Conservation (phyloP, 2,113 vertebrate species). For the Lucifuga dentata region DNA sequence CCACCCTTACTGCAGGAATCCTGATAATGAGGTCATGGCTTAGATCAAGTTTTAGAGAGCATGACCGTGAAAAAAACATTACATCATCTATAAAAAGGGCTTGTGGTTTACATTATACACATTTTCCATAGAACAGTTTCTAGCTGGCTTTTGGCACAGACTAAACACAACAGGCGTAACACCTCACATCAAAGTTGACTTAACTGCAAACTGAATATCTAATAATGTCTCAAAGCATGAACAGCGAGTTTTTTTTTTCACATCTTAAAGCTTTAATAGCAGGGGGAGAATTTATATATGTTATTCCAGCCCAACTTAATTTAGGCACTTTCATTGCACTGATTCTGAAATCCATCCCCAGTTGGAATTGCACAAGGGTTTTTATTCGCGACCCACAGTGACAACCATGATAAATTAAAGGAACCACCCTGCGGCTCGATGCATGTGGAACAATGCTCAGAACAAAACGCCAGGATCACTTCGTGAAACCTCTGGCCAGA, state of each 20-base stretch:
- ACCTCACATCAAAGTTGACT: slow-evolving; percentile 37
- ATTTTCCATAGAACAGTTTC: slow-evolving; percentile 47
- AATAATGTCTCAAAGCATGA: neutral
- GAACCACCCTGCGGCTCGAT: slow-evolving; percentile 12
- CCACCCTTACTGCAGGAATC: slow-evolving; percentile 37
- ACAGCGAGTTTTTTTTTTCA: slow-evolving; percentile 2
- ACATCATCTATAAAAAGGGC: slow-evolving; percentile 52
- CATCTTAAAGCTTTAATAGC: slow-evolving; percentile 30
- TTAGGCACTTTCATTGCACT: slow-evolving; percentile 44
- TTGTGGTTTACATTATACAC: slow-evolving; percentile 28
- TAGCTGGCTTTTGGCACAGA: slow-evolving; percentile 24
- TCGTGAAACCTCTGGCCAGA: slow-evolving; percentile 40
- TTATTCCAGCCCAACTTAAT: slow-evolving; percentile 40
- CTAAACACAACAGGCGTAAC: slow-evolving; percentile 23
- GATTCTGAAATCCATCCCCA: slow-evolving; percentile 45
- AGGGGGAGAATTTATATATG: slow-evolving; percentile 37
- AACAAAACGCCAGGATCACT: slow-evolving; percentile 28
- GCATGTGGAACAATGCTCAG: slow-evolving; percentile 37
- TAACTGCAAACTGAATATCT: slow-evolving; percentile 18
- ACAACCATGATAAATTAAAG: slow-evolving; percentile 66
- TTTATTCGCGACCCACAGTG: slow-evolving; percentile 56
- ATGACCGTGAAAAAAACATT: slow-evolving; percentile 39
- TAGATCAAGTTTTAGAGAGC: slow-evolving; percentile 39
- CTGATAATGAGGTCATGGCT: slow-evolving; percentile 65
- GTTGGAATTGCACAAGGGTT: slow-evolving; percentile 42